Conservation (phyloP, 1,140 invertebrate genomes). For the Eupeodes corollae region DNA sequence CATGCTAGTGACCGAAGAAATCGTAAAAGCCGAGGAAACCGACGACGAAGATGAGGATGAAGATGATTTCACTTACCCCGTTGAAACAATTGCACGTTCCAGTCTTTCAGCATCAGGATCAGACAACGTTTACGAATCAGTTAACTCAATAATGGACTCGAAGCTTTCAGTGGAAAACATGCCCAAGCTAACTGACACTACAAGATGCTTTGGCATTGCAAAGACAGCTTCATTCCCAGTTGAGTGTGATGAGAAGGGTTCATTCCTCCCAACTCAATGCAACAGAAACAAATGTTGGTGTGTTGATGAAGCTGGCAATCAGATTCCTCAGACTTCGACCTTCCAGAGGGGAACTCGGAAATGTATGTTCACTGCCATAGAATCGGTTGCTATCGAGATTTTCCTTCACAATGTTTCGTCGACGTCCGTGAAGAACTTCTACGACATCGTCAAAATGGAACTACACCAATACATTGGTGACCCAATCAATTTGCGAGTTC, state of each 20-base stretch:
- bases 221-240: constrained; percentile 44
- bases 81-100: constrained; percentile 4
- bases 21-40: constrained; percentile 18
- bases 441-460: constrained; percentile 26
- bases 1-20: constrained; percentile 41
- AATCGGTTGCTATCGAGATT: constrained; percentile 30
- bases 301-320: constrained; percentile 74
- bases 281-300: constrained; percentile 65
- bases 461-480: constrained; percentile 27
- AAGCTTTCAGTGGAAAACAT: constrained; percentile 16
- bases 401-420: constrained; percentile 23
- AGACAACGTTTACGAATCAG: constrained; percentile 30
- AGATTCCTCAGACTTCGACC: constrained; percentile 49
- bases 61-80: no score
- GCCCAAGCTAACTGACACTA: constrained; percentile 31
- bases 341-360: constrained; percentile 43
- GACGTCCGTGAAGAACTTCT: constrained; percentile 21
- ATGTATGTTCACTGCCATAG: constrained; percentile 25
- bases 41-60: constrained; percentile 15
- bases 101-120: constrained; percentile 15
- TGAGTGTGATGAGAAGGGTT: constrained; percentile 52
- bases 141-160: constrained; percentile 32
- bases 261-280: constrained; percentile 64
- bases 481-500: constrained; percentile 29
- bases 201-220: constrained; percentile 51